Percentiles rank a stretch among this genome's conserved stretches.
Conservation (phyloP, 1,140 invertebrate species). For the Neotoxoptera formosana region DNA sequence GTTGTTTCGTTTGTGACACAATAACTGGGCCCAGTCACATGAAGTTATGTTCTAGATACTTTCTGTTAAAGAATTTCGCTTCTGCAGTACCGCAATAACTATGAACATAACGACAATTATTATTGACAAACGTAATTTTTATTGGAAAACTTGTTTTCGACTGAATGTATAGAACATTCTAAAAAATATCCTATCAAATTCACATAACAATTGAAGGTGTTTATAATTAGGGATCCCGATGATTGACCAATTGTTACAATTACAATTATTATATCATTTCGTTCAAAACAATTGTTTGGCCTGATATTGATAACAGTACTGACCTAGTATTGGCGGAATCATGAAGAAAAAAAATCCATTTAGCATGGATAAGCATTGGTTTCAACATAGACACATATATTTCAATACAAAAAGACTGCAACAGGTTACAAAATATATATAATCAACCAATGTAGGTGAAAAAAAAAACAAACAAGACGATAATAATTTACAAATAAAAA, state of each 20-base stretch:
- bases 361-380: neutral
- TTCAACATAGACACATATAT: neutral
- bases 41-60: neutral
- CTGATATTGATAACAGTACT: neutral
- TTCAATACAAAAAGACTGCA: neutral
- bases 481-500: constrained; percentile 25
- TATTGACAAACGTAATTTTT: neutral
- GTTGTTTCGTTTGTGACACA: neutral
- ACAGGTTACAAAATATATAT: neutral
- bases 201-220: neutral
- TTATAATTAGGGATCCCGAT: neutral
- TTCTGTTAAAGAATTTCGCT: neutral
- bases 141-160: neutral
- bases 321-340: neutral
- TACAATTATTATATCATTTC: neutral
- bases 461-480: constrained; percentile 55
- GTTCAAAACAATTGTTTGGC: neutral
- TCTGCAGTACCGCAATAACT: neutral
- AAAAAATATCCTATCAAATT: neutral
- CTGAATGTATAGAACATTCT: neutral
- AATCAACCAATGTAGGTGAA: neutral
- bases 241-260: neutral
- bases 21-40: neutral
- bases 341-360: neutral
- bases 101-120: neutral